Evolutionary conservation across 2,797 vertebrate species (phyloP), one percentile per base, ranked within the genome.

Genomic region (Sebastes reedi): DNA sequence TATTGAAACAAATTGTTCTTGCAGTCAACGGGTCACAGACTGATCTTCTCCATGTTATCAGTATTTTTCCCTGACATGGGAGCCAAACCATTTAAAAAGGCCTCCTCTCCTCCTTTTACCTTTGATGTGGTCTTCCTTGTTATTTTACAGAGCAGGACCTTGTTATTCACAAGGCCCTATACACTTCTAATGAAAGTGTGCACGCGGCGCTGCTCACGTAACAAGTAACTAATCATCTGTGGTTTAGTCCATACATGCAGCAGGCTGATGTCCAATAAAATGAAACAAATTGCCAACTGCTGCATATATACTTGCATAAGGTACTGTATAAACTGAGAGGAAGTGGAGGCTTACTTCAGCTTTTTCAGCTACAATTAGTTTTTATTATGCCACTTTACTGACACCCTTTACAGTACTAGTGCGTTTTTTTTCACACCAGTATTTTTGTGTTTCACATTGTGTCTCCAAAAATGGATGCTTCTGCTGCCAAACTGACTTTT

Each of bases 231-330:
- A 52, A 67, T 81, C 16, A 71, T 76, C 20, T 70, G 58, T 68
- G 55, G 42, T 42, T 65, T 5, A 66, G 24, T 6, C 36, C 24
- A 12, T 27, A 10, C 36, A 66, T 55, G 58, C 25, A 77, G 11
- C 25, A 39, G 56, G 58, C 59, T 56, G 13, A 72, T 36, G 39
- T 67, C 46, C 77, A 77, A 25, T 81, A 81, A 80, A 83, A 76
- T 42, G 6, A 68, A 81, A 75, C 72, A 52, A 77, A 81, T 62
- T 72, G 59, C 75, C 46, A 72, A 70, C 39, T 61, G 32, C 61
- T 67, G 68, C 25, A 25, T 56, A 30, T 32, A 30, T 69, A 34
- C 24, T 39, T 59, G 5, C 25, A 74, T 9, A 52, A 62, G 6
- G 32, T 8, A 36, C 8, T 24, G 30, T 25, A 30, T 1, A 61